A percentile compares a stretch with the other conserved stretches of the same genome.
These are phyloP conservation scores for Geopemphigus sp. DNA, from an alignment of 1,140 invertebrate species.

Conservation along the genomic window DNA sequence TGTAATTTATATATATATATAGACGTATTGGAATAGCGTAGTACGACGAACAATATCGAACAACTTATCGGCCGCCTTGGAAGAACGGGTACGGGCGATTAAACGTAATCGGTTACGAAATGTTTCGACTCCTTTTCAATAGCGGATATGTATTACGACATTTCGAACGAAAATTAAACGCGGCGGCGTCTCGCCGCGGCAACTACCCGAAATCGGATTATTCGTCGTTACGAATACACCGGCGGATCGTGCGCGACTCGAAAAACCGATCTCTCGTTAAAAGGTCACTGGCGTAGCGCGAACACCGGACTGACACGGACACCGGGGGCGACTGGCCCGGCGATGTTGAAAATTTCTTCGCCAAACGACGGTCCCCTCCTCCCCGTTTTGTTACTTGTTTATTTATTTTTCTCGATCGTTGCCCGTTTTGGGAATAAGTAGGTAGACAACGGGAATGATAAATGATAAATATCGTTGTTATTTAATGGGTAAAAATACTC, in stretches of 20 bases:
- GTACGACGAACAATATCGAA: background rate
- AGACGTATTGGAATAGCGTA: background rate
- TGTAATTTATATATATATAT: background rate
- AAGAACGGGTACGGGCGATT: background rate
- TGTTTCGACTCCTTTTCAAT: background rate
- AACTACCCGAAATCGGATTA: too few species aligned
- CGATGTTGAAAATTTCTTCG: background rate
- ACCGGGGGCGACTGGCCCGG: too few species aligned
- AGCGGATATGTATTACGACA: background rate
- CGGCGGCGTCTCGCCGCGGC: too few species aligned
- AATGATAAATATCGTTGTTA: slow-evolving; percentile 8
- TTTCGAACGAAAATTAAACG: background rate
- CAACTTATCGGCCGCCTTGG: background rate
- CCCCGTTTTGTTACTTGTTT: background rate
- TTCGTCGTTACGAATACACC: background rate
- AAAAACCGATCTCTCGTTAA: too few species aligned
- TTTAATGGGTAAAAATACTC: background rate
- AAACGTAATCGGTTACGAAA: slow-evolving; percentile 10
- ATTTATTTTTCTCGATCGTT: background rate
- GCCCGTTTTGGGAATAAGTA: background rate
- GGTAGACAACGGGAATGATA: slow-evolving; percentile 18
- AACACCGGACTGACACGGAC: too few species aligned
- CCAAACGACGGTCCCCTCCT: slow-evolving; percentile 22
- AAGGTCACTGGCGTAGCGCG: too few species aligned
- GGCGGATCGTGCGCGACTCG: background rate